A percentile compares a stretch with the other conserved stretches of the same genome.
Conservation (phyloP, 1,140 invertebrate genomes). For the Neotoxoptera formosana region DNA sequence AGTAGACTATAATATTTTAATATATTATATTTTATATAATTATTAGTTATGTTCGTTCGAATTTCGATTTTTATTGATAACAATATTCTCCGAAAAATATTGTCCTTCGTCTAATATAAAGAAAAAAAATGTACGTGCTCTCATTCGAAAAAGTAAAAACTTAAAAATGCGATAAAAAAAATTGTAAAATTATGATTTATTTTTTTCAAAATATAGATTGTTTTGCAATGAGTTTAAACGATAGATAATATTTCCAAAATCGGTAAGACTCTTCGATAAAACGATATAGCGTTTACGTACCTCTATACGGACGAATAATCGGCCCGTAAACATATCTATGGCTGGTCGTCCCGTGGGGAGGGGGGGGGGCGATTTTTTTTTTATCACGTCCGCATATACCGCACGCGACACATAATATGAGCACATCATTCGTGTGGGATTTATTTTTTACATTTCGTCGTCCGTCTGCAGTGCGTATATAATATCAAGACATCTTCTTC, state of each 20-base stretch:
- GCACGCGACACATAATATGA: background rate
- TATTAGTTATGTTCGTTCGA: background rate
- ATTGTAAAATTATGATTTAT: no score
- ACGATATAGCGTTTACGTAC: background rate
- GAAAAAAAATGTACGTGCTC: background rate
- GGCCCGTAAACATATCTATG: background rate
- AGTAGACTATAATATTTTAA: no score
- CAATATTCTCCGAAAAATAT: background rate
- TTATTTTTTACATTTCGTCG: conserved; percentile 1
- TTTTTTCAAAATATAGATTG: background rate
- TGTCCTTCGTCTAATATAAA: background rate
- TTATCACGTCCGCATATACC: background rate
- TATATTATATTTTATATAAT: no score
- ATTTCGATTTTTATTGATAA: background rate
- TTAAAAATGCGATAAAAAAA: background rate
- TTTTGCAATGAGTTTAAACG: no score
- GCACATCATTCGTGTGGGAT: background rate
- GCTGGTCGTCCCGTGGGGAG: background rate
- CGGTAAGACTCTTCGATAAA: background rate
- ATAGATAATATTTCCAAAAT: background rate
- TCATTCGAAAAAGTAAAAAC: background rate
- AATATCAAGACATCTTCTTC: conserved; percentile 30
- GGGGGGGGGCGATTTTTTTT: background rate
- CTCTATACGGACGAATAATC: no score
- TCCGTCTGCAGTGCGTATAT: background rate